Percentiles rank a stretch among this genome's conserved stretches.
Evolutionary conservation across 2,113 vertebrate species (phyloP).

Genomic region (Trichomycterus rosablanca): DNA sequence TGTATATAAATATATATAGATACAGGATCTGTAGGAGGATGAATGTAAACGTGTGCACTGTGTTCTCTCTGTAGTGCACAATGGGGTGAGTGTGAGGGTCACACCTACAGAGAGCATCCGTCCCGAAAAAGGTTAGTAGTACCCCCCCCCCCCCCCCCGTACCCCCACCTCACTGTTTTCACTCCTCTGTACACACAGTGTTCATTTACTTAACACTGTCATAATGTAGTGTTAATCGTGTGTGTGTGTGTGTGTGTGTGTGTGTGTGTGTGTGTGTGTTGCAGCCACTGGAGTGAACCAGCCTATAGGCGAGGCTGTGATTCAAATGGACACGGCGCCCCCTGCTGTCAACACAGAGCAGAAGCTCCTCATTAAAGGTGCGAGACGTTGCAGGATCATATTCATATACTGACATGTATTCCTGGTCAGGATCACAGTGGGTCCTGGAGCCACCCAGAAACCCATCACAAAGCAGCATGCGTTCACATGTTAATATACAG

Average conservation of each 20-base stretch:
- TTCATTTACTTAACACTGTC: neutral
- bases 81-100: constrained; percentile 91
- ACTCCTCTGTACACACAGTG: neutral
- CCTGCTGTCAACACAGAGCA: constrained; percentile 86
- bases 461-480: too few relatives aligned
- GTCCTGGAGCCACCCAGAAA: too few relatives aligned
- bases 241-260: constrained; percentile 31
- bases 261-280: constrained; percentile 30
- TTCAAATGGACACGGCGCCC: constrained; percentile 88
- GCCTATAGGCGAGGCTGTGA: constrained; percentile 85
- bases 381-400: constrained; percentile 15
- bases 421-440: too few relatives aligned
- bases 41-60: too few relatives aligned
- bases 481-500: too few relatives aligned
- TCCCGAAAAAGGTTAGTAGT: constrained; percentile 86
- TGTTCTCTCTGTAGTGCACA: constrained; percentile 75
- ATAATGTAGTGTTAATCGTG: too few relatives aligned
- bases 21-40: too few relatives aligned
- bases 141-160: neutral
- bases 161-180: neutral
- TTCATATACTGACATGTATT: too few relatives aligned
- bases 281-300: constrained; percentile 86
- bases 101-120: constrained; percentile 85
- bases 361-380: constrained; percentile 89
- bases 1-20: too few relatives aligned